Conservation (phyloP, 2,797 vertebrate genomes). For the Onychomys leucogaster region DNA sequence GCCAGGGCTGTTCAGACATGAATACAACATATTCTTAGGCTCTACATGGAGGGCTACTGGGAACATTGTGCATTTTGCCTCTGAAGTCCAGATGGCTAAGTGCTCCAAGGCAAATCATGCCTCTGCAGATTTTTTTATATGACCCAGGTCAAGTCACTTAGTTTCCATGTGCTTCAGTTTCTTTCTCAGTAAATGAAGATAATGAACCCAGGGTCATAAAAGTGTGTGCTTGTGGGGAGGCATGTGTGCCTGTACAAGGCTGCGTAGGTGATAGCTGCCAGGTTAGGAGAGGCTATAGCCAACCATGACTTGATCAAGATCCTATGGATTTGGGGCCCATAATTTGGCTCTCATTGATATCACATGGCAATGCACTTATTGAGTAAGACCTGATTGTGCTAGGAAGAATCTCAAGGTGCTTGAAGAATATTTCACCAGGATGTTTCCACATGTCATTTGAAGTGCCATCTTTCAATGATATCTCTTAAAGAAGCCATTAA, state of each 20-base stretch:
- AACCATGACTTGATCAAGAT: background rate
- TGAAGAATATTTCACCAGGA: background rate
- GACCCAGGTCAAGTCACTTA: background rate
- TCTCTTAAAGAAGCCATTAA: background rate
- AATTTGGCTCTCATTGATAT: background rate
- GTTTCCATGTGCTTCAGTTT: background rate
- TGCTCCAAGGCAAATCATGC: background rate
- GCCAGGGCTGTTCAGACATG: background rate
- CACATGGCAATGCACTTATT: background rate
- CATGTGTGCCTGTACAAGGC: too few species aligned
- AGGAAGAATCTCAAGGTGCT: constrained; percentile 7
- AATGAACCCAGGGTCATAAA: constrained; percentile 11
- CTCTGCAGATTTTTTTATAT: background rate
- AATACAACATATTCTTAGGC: background rate
- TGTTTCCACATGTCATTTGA: constrained; percentile 7
- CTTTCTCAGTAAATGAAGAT: constrained; percentile 22
- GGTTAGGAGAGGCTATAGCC: background rate
- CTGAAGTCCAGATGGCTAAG: background rate
- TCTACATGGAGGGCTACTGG: background rate
- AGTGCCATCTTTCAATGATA: background rate
- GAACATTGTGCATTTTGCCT: background rate
- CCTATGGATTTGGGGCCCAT: background rate
- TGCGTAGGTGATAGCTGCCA: background rate
- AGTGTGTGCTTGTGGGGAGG: background rate
- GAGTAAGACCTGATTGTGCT: constrained; percentile 6